These are phyloP conservation scores for Mesembrinibis cayennensis DNA, from an alignment of 2,113 vertebrate genomes.

Conservation along the genomic window DNA sequence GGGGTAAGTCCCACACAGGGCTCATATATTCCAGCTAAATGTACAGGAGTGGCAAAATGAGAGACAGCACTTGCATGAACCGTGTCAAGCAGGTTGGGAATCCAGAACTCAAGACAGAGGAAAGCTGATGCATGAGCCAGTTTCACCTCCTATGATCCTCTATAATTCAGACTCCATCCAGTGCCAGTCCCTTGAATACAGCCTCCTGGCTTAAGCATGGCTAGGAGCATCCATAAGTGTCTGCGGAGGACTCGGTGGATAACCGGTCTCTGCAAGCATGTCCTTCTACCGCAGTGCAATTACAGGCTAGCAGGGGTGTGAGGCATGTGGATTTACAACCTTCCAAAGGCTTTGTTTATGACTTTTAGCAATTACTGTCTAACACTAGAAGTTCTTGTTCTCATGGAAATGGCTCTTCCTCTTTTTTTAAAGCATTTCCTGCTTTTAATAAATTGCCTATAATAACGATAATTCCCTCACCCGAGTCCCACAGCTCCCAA, in stretches of 20 bases:
- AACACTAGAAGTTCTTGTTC: slow-evolving; percentile 33
- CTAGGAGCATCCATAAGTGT: not conserved
- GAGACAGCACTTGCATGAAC: slow-evolving; percentile 1
- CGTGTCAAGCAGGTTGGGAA: not conserved
- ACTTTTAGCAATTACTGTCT: slow-evolving; percentile 15
- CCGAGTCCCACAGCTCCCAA: accelerated
- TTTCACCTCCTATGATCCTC: not conserved
- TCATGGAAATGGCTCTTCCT: slow-evolving; percentile 33
- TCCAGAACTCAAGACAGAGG: not conserved
- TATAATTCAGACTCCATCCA: not conserved
- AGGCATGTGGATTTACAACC: slow-evolving; percentile 40
- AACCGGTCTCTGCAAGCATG: accelerated
- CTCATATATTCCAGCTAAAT: not conserved
- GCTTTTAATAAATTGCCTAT: slow-evolving; percentile 34
- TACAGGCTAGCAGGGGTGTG: not conserved
- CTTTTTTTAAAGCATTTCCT: slow-evolving; percentile 7
- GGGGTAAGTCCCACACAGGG: not conserved
- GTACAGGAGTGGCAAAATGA: slow-evolving; percentile 23
- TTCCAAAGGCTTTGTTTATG: slow-evolving; percentile 33
- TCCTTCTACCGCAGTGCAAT: not conserved
- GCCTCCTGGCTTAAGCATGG: not conserved
- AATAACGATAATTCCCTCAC: not conserved
- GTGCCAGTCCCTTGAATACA: not conserved
- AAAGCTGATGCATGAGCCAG: not conserved
- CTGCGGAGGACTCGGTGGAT: not conserved